A percentile compares a stretch with the other conserved stretches of the same genome.
Evolutionary conservation across 1,140 invertebrate species (phyloP).

Genomic region (Ceratina calcarata): DNA sequence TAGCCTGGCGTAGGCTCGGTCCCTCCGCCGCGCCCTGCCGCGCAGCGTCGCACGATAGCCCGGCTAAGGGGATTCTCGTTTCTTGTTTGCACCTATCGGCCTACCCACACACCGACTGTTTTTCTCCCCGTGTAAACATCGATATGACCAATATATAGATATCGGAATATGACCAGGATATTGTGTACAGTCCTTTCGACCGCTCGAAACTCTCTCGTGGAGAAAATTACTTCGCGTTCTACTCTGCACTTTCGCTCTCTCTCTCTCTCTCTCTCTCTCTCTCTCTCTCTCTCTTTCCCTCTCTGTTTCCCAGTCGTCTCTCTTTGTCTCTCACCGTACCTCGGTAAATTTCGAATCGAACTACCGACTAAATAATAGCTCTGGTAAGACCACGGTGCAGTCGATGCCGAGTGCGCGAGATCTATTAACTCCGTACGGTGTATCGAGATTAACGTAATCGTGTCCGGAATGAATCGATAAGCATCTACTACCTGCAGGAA

Average conservation of each 20-base stretch:
- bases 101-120: constrained; percentile 32
- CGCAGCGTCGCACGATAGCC: constrained; percentile 4
- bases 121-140: constrained; percentile 67
- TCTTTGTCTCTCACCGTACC: too few species aligned
- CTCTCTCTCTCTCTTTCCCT: too few species aligned
- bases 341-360: constrained; percentile 24
- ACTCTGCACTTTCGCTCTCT: not conserved
- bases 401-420: constrained; percentile 7
- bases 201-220: constrained; percentile 1
- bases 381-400: not conserved
- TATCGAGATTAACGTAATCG: constrained; percentile 17
- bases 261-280: not conserved
- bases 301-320: not conserved
- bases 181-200: constrained; percentile 57
- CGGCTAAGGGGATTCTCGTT: constrained; percentile 69
- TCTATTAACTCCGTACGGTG: constrained; percentile 11
- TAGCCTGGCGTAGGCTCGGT: constrained; percentile 55
- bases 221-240: constrained; percentile 35
- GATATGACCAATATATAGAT: constrained; percentile 74
- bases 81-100: constrained; percentile 75
- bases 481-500: constrained; percentile 9
- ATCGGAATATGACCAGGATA: constrained; percentile 71
- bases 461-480: constrained; percentile 23
- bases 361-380: constrained; percentile 32
- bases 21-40: constrained; percentile 55